Percentiles rank a stretch among this genome's conserved stretches.
phyloP scores from a whole-genome alignment of 2,797 vertebrate genomes.

The Heterohyrax brucei region DNA sequence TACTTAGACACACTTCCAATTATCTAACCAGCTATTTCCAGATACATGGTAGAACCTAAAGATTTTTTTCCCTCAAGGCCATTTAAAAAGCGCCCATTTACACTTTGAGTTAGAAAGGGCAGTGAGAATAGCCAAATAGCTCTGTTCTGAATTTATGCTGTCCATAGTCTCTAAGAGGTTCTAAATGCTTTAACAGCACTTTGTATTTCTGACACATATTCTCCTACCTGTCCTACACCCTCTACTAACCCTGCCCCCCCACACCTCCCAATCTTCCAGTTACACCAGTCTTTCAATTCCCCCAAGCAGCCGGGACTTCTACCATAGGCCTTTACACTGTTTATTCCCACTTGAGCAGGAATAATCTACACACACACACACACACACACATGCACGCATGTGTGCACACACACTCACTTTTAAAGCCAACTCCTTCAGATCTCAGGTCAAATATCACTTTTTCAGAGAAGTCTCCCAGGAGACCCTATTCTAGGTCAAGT shows the following conservation, averaged over 20 bases:
- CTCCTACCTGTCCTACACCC: neutral
- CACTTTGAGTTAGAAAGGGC: neutral
- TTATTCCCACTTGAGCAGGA: neutral
- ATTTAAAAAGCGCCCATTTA: slow-evolving; percentile 70
- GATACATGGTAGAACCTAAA: slow-evolving; percentile 52
- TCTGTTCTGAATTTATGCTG: slow-evolving; percentile 7
- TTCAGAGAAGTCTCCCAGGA: slow-evolving; percentile 31
- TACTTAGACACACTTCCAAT: slow-evolving; percentile 61
- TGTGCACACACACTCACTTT: neutral
- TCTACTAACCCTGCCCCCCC: neutral
- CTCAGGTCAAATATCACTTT: slow-evolving; percentile 58
- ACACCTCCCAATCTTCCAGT: neutral
- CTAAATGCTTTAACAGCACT: neutral
- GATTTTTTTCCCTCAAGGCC: slow-evolving; percentile 49
- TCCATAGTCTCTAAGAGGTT: neutral
- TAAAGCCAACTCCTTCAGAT: slow-evolving; percentile 6
- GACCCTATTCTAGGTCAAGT: slow-evolving; percentile 43
- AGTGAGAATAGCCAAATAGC: neutral
- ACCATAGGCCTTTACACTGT: neutral
- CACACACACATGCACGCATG: neutral
- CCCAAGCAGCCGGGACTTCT: neutral
- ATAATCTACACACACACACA: neutral
- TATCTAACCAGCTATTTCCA: slow-evolving; percentile 77
- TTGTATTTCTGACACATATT: neutral
- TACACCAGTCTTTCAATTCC: neutral